Conservation (phyloP, 2,888 invertebrate genomes). For the Linnaemya vulpina region DNA sequence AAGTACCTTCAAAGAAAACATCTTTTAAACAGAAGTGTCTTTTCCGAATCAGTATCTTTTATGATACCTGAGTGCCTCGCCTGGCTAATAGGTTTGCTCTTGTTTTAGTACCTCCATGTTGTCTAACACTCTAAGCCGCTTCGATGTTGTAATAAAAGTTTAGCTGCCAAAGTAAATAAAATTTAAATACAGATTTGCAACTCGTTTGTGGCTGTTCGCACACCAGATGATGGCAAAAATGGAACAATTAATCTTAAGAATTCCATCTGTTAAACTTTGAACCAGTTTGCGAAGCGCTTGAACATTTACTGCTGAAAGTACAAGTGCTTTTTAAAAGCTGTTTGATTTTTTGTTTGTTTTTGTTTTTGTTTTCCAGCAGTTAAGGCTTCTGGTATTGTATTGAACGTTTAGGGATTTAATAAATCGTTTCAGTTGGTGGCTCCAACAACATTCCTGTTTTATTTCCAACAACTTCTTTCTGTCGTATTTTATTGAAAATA, state of each 20-base stretch:
- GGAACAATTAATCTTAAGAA: constrained; percentile 28
- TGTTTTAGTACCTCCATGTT: neutral
- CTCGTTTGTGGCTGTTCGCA: neutral
- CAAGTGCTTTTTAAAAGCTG: constrained; percentile 33
- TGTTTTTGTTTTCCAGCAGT: neutral
- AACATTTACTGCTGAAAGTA: constrained; percentile 11
- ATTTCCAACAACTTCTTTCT: constrained; percentile 47
- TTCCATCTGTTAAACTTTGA: constrained; percentile 39
- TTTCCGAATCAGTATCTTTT: no score
- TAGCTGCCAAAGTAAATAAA: constrained; percentile 53
- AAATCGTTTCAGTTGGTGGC: constrained; percentile 26
- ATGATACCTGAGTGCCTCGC: no score
- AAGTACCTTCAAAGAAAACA: no score
- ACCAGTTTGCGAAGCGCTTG: constrained; percentile 35
- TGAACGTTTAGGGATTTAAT: constrained; percentile 20
- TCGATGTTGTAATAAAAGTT: neutral
- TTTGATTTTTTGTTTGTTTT: neutral
- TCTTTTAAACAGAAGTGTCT: neutral
- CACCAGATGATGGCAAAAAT: neutral
- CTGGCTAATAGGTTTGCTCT: no score
- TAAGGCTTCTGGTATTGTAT: constrained; percentile 14
- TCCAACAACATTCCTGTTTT: constrained; percentile 34
- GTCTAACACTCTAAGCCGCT: constrained; percentile 29
- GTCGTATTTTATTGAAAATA: constrained; percentile 31
- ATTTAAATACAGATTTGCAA: constrained; percentile 36